Evolutionary conservation across 2,888 invertebrate species (phyloP), one percentile per base, ranked within the genome.

Genomic region (Anorthoa munda): DNA sequence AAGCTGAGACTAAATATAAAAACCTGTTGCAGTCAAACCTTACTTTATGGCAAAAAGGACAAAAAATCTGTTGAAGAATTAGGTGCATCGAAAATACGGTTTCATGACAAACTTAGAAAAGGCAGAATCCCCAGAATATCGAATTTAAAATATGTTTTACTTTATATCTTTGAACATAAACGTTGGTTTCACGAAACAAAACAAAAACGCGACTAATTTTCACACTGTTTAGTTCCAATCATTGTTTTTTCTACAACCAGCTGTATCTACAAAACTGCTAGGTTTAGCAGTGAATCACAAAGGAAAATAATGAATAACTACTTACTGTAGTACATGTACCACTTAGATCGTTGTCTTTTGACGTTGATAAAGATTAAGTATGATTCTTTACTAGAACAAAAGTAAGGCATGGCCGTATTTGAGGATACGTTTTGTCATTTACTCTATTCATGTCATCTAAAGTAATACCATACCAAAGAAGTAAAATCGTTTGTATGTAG

Each of bases 261-360:
- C 66, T 79, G 77, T 53, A n/a, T 66, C 31, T 21, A 66, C 51
- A 46, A 64, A 21, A 59, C 46, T n/a, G 23, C 53, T 39, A 21
- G 1, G 46, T n/a, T 55, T 23, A 39, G 13, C n/a, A 18, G 18
- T 61, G 56, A 61, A 48, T 58, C 46, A 56, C 31, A 48, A 65
- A 66, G 18, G 21, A 18, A 7, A 7, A n/a, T 64, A n/a, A 13
- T n/a, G 5, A 21, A 26, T 18, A n/a, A 48, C 17, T 17, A 46
- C 23, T 23, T 72, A 31, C n/a, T 46, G 26, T 31, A 12, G 13
- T 46, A 39, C 45, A 13, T 45, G 13, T 45, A 66, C 45, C 11
- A 39, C 15, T 18, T 23, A n/a, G 4, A 7, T 74, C 18, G 48
- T 55, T 55, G 11, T 73, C 39, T 46, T 5, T 46, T 69, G 51